Evolutionary conservation across 2,888 invertebrate genomes (phyloP).

Genomic region (Acrocyrtus sp.): DNA sequence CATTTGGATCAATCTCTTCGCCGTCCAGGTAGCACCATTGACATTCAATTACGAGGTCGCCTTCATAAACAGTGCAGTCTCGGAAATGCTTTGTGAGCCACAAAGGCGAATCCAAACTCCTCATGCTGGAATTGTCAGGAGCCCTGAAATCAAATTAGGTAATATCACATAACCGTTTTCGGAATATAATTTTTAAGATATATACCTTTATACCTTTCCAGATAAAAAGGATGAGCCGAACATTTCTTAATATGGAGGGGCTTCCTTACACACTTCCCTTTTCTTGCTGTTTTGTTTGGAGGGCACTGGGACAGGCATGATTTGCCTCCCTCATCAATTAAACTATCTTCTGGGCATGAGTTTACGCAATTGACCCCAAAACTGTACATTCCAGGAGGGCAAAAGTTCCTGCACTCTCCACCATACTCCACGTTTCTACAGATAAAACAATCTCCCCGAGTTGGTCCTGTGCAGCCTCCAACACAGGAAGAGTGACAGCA

Average conservation of each 20-base stretch:
- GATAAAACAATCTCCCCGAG: too few species aligned
- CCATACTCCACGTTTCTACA: slow-evolving; percentile 97
- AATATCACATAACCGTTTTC: too few species aligned
- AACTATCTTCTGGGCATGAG: slow-evolving; percentile 91
- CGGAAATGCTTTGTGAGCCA: slow-evolving; percentile 88
- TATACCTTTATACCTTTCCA: too few species aligned
- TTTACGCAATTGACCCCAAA: slow-evolving; percentile 98
- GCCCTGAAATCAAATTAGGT: too few species aligned
- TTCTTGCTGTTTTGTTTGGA: too few species aligned
- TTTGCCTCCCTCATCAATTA: slow-evolving; percentile 83
- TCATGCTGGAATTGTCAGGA: too few species aligned
- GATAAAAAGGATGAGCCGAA: slow-evolving; percentile 72
- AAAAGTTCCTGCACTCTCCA: slow-evolving; percentile 95
- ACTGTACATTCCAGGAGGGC: slow-evolving; percentile 94
- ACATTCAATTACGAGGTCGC: too few species aligned
- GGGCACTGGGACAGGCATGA: slow-evolving; percentile 95
- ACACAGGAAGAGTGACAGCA: too few species aligned
- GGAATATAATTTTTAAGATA: too few species aligned
- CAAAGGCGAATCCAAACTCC: slow-evolving; percentile 83
- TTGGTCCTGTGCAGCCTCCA: too few species aligned
- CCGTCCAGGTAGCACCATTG: slow-evolving; percentile 83
- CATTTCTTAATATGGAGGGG: slow-evolving; percentile 77
- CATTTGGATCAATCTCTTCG: too few species aligned
- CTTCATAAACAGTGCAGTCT: slow-evolving; percentile 94
- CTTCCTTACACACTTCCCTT: too few species aligned